Percentiles rank a stretch among this genome's conserved stretches.
phyloP scores from a whole-genome alignment of 2,797 vertebrate species.

The Lacerta viridis region DNA sequence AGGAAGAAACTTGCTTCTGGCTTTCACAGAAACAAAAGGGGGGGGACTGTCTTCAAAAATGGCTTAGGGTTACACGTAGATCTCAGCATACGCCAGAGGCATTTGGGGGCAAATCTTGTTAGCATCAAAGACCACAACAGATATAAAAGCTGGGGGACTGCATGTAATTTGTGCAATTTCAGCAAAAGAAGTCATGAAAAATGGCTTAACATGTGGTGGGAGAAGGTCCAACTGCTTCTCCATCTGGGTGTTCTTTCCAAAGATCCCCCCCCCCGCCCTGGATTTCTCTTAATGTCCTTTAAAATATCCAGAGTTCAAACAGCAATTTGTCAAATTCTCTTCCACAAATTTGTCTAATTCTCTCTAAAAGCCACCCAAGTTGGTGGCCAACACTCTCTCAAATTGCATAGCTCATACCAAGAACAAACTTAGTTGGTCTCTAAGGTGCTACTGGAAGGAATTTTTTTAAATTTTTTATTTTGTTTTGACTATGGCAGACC shows the following conservation, averaged over 20 bases:
- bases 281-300: neutral
- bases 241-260: neutral
- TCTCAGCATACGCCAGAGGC: neutral
- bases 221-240: neutral
- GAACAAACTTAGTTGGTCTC: too few species aligned
- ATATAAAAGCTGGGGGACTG: too few species aligned
- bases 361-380: too few species aligned
- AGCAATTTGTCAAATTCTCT: neutral
- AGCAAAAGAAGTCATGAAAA: neutral
- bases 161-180: neutral
- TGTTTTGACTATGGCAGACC: too few species aligned
- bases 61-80: neutral
- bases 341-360: too few species aligned
- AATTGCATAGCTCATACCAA: too few species aligned
- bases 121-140: neutral
- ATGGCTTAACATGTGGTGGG: neutral
- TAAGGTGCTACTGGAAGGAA: too few species aligned
- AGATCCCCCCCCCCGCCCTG: too few species aligned
- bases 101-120: neutral
- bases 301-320: neutral
- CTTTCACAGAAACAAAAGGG: slow-evolving; percentile 39
- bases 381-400: too few species aligned
- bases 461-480: too few species aligned
- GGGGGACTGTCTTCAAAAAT: neutral
- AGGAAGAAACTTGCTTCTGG: slow-evolving; percentile 20